Evolutionary conservation across 2,888 invertebrate species (phyloP).

Genomic region (Stenodera caucasica): DNA sequence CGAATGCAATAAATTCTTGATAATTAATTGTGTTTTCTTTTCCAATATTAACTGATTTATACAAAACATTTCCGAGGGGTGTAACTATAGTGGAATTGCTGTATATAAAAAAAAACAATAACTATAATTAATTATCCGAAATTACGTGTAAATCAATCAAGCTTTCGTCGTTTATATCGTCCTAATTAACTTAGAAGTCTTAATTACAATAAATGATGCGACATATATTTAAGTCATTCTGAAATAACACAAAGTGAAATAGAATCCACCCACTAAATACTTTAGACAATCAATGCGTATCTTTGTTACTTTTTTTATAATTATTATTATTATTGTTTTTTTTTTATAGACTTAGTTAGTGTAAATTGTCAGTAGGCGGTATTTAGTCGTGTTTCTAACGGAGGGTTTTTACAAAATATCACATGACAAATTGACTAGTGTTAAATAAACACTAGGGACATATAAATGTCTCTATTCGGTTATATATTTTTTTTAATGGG

Average conservation of each 20-base stretch:
- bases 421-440: constrained; percentile 22
- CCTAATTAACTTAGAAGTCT: constrained; percentile 10
- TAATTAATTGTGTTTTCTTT: neutral
- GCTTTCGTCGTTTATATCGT: constrained; percentile 5
- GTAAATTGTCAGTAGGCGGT: constrained; percentile 42
- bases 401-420: constrained; percentile 19
- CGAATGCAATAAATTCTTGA: constrained; percentile 18
- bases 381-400: constrained; percentile 38
- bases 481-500: neutral
- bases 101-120: neutral
- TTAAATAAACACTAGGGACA: constrained; percentile 17
- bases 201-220: constrained; percentile 18
- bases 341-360: constrained; percentile 26
- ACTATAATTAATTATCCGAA: neutral
- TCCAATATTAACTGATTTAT: neutral
- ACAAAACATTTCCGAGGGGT: neutral
- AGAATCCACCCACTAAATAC: constrained; percentile 9
- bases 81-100: too few relatives aligned
- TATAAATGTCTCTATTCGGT: neutral
- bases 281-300: neutral
- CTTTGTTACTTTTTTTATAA: neutral
- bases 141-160: constrained; percentile 3
- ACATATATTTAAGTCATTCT: constrained; percentile 14
- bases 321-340: neutral
- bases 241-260: constrained; percentile 6